These are phyloP conservation scores for Illadopsis cleaveri DNA, from an alignment of 2,113 vertebrate genomes.

Conservation along the genomic window DNA sequence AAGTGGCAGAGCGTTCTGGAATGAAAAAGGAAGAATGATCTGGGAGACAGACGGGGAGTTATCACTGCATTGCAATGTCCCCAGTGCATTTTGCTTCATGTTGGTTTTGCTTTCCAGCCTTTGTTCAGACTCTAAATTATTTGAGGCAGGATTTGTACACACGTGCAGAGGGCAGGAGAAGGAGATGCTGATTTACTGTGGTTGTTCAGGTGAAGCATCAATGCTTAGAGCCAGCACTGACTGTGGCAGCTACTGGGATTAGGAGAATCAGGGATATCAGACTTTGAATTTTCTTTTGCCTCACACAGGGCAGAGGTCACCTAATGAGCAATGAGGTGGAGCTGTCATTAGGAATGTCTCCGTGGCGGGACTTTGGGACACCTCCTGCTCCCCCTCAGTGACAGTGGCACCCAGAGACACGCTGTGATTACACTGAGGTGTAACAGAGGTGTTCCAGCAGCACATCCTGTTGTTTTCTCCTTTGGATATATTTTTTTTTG, in stretches of 20 bases:
- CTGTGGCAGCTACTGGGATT: background rate
- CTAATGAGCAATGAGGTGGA: background rate
- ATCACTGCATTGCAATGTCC: background rate
- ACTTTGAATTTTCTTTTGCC: background rate
- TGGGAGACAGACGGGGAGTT: background rate
- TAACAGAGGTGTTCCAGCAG: background rate
- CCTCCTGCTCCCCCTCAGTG: background rate
- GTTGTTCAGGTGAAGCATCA: background rate
- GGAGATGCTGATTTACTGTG: background rate
- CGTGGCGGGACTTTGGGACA: background rate
- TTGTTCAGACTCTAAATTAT: background rate
- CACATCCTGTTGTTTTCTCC: background rate
- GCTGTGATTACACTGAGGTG: accelerated
- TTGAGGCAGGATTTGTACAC: background rate
- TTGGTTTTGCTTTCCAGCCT: background rate
- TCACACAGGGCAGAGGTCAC: background rate
- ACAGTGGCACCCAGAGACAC: background rate
- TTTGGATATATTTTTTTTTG: background rate
- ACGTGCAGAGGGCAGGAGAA: background rate
- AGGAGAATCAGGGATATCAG: background rate
- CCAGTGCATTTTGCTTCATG: background rate
- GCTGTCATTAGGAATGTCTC: background rate
- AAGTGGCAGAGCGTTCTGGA: background rate
- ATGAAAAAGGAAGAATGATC: background rate
- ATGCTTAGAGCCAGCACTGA: background rate